A percentile compares a stretch with the other conserved stretches of the same genome.
phyloP scores from a whole-genome alignment of 2,113 vertebrate species.

The Aviceda subcristata region DNA sequence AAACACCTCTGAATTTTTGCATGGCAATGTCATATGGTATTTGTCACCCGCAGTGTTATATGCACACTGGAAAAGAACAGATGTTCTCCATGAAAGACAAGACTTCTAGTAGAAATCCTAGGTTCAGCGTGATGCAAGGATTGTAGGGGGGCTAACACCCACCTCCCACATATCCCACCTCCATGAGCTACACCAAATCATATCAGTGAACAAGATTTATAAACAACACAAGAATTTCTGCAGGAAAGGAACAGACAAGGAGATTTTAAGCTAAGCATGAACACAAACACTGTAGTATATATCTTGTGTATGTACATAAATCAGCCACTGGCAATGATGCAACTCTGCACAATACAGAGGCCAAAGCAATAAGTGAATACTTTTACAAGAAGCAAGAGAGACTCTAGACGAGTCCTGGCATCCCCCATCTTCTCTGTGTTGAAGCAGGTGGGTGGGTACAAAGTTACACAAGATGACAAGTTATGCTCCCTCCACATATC shows the following conservation, averaged over 20 bases:
- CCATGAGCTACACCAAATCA: not conserved
- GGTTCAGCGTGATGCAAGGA: rapidly evolving
- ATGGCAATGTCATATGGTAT: not conserved
- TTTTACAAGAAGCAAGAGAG: not conserved
- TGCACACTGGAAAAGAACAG: not conserved
- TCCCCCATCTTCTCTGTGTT: not conserved
- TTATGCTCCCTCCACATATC: not conserved
- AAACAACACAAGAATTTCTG: not conserved
- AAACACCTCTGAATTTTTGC: not conserved
- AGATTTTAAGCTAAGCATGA: not conserved
- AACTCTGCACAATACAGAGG: not conserved
- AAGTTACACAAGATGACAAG: not conserved
- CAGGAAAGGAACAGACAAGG: not conserved
- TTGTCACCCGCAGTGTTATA: not conserved
- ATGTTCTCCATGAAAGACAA: not conserved
- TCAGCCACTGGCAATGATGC: not conserved
- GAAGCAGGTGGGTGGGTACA: not conserved
- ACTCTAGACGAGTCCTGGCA: not conserved
- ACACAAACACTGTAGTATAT: rapidly evolving
- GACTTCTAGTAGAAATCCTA: not conserved
- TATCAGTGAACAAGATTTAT: not conserved
- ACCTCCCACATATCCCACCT: not conserved
- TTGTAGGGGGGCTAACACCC: not conserved
- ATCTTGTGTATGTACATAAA: not conserved
- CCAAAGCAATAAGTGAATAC: not conserved